These are phyloP conservation scores for Argentina silus DNA, from an alignment of 2,797 vertebrate genomes.

Conservation along the genomic window DNA sequence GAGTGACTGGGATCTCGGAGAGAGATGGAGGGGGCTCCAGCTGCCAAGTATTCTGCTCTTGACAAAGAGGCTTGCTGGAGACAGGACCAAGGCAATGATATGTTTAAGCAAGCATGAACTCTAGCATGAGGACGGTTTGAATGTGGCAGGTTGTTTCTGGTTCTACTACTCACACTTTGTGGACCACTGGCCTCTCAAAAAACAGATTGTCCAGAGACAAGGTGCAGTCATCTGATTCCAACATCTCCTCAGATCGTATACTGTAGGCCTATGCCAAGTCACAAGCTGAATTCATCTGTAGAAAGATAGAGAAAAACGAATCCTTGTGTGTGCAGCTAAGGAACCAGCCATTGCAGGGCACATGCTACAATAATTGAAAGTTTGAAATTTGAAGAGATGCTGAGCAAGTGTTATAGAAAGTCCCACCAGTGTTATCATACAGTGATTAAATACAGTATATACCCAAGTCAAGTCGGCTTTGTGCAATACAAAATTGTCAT, in stretches of 20 bases:
- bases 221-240: slow-evolving; percentile 71
- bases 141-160: slow-evolving; percentile 1
- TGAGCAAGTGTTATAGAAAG: no score
- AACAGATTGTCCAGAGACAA: slow-evolving; percentile 84
- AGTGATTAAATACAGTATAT: no score
- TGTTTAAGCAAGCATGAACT: background rate
- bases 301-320: slow-evolving; percentile 12
- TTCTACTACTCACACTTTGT: slow-evolving; percentile 81
- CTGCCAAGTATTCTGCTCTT: slow-evolving; percentile 76
- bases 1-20: slow-evolving; percentile 84
- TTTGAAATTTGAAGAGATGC: no score
- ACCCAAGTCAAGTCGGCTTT: no score
- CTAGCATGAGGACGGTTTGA: background rate
- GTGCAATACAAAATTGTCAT: no score
- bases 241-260: slow-evolving; percentile 72
- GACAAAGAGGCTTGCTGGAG: slow-evolving; percentile 77
- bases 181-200: slow-evolving; percentile 82
- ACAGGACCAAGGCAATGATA: slow-evolving; percentile 13
- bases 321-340: background rate
- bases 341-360: no score
- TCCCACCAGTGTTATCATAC: no score
- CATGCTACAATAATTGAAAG: no score
- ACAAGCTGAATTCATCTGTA: slow-evolving; percentile 20
- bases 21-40: slow-evolving; percentile 79
- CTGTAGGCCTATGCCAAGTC: background rate